Conservation (phyloP, 2,888 invertebrate genomes). For the Cheilosia grossa region DNA sequence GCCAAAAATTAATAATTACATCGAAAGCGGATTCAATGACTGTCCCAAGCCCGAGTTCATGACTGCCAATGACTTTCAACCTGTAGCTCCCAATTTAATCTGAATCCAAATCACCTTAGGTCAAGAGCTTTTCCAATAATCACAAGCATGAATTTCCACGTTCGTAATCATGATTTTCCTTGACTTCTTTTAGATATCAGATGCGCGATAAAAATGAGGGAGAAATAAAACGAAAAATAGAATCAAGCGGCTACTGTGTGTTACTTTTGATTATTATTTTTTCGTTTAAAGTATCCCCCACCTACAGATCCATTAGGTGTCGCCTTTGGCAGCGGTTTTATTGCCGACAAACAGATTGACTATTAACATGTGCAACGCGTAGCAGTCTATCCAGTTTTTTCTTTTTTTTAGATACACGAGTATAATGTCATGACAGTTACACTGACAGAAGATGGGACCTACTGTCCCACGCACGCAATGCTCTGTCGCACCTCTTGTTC, state of each 20-base stretch:
- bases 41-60: no score
- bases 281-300: not conserved
- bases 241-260: slow-evolving; percentile 42
- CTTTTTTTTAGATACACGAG: not conserved
- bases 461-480: slow-evolving; percentile 1
- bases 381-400: slow-evolving; percentile 8
- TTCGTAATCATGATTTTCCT: slow-evolving; percentile 2
- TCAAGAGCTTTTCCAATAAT: slow-evolving; percentile 34
- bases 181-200: slow-evolving; percentile 11
- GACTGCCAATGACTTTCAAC: no score
- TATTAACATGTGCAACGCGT: slow-evolving; percentile 46
- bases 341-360: slow-evolving; percentile 54
- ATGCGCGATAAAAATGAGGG: slow-evolving; percentile 33
- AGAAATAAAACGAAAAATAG: slow-evolving; percentile 27
- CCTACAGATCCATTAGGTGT: slow-evolving; percentile 57
- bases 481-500: slow-evolving; percentile 36
- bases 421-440: slow-evolving; percentile 29
- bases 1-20: no score
- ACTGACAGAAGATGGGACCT: slow-evolving; percentile 24
- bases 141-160: slow-evolving; percentile 22
- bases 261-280: slow-evolving; percentile 31
- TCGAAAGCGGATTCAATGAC: no score
- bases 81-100: slow-evolving; percentile 1
- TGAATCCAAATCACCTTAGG: slow-evolving; percentile 31
- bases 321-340: slow-evolving; percentile 45